Evolutionary conservation across 2,797 vertebrate species (phyloP).

Genomic region (Pipistrellus kuhlii): DNA sequence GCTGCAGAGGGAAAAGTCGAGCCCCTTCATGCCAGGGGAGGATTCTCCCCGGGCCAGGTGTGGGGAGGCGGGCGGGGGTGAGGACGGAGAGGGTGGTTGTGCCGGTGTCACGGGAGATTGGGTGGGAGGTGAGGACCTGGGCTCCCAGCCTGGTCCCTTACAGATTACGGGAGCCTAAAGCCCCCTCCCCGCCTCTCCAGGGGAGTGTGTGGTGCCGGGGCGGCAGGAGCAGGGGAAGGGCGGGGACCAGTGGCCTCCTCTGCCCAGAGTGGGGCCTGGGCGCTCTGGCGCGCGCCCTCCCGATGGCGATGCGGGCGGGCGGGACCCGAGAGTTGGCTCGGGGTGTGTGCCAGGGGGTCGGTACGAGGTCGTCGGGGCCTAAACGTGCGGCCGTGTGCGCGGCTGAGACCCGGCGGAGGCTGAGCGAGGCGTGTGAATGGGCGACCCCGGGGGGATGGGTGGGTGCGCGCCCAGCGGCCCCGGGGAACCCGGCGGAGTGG

Average conservation of each 20-base stretch:
- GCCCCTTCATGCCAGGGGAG: background rate
- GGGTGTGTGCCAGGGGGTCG: constrained; percentile 35
- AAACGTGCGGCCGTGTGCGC: constrained; percentile 49
- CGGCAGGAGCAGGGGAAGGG: background rate
- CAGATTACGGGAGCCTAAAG: background rate
- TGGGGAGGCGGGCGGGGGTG: background rate
- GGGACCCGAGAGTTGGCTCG: constrained; percentile 66
- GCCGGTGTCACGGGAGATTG: background rate
- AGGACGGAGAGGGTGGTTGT: background rate
- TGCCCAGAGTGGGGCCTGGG: constrained; percentile 17
- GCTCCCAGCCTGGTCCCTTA: background rate
- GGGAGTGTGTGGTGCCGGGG: background rate
- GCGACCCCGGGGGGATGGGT: constrained; percentile 37
- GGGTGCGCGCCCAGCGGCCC: constrained; percentile 61
- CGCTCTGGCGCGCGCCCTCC: background rate
- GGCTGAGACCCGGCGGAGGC: constrained; percentile 62
- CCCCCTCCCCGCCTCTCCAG: background rate
- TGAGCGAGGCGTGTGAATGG: constrained; percentile 46
- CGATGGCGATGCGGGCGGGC: background rate
- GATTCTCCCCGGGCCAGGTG: background rate
- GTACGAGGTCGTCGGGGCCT: constrained; percentile 8
- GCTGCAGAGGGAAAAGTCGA: background rate
- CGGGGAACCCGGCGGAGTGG: constrained; percentile 55
- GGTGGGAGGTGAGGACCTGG: background rate
- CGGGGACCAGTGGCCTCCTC: background rate